A percentile compares a stretch with the other conserved stretches of the same genome.
phyloP scores from a whole-genome alignment of 1,140 invertebrate genomes.

The Drosophila nigromelanica region DNA sequence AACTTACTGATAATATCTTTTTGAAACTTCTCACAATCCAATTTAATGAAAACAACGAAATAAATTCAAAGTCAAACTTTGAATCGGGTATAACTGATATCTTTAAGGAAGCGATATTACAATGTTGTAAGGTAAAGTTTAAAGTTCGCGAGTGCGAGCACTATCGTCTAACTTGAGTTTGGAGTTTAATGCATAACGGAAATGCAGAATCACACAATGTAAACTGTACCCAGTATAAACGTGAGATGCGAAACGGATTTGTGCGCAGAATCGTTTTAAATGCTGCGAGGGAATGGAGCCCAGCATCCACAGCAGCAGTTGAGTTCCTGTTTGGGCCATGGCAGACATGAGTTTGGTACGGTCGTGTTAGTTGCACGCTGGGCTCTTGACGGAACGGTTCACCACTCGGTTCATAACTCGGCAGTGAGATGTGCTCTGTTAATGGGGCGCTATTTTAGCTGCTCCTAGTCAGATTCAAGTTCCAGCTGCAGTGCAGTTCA shows the following conservation, averaged over 20 bases:
- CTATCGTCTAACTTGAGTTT: not conserved
- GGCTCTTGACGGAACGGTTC: constrained; percentile 49
- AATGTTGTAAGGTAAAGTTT: not conserved
- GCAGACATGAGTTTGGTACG: too few species aligned
- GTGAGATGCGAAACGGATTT: not conserved
- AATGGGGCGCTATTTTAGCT: constrained; percentile 22
- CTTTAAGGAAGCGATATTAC: not conserved
- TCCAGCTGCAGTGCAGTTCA: constrained; percentile 32
- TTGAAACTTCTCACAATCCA: too few species aligned
- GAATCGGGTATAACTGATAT: too few species aligned
- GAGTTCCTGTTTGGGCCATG: not conserved
- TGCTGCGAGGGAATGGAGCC: not conserved
- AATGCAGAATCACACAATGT: not conserved
- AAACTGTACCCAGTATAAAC: constrained; percentile 39
- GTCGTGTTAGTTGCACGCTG: constrained; percentile 46
- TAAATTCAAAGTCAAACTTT: too few species aligned
- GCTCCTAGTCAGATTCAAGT: not conserved
- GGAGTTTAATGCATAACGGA: constrained; percentile 28
- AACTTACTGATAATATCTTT: too few species aligned
- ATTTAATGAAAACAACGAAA: too few species aligned
- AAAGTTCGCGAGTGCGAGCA: not conserved
- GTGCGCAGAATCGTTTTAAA: constrained; percentile 32
- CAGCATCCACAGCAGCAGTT: constrained; percentile 29
- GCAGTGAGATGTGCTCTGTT: constrained; percentile 20
- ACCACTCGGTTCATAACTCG: constrained; percentile 14